Evolutionary conservation across 2,888 invertebrate species (phyloP).

Genomic region (Empis stercorea): DNA sequence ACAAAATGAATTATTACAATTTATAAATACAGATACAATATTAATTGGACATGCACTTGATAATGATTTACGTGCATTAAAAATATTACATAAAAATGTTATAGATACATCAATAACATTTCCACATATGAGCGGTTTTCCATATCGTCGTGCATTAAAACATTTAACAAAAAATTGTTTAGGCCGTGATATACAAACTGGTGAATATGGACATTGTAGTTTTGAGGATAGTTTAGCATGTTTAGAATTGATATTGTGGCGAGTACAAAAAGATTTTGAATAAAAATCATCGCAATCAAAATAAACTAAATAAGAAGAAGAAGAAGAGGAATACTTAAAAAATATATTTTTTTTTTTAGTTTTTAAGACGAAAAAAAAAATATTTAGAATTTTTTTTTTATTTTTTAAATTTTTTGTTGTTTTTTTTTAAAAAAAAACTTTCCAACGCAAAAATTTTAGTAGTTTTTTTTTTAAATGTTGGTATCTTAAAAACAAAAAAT

Average conservation of each 20-base stretch:
- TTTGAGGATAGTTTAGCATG: slow-evolving; percentile 85
- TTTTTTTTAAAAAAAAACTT: not conserved
- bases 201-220: slow-evolving; percentile 69
- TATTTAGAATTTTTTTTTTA: not conserved
- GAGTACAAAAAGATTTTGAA: slow-evolving; percentile 45
- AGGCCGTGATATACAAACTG: slow-evolving; percentile 67
- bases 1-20: slow-evolving; percentile 70
- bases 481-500: not conserved
- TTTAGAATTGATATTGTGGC: slow-evolving; percentile 76
- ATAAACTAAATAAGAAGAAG: slow-evolving; percentile 6
- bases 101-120: slow-evolving; percentile 85
- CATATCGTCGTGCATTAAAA: slow-evolving; percentile 70
- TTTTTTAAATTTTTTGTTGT: not conserved
- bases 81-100: slow-evolving; percentile 67
- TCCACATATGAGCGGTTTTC: slow-evolving; percentile 74
- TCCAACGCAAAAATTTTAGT: slow-evolving; percentile 3
- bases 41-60: slow-evolving; percentile 92
- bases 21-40: slow-evolving; percentile 72
- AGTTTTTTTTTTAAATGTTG: slow-evolving; percentile 1
- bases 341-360: not conserved
- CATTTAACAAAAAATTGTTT: slow-evolving; percentile 60
- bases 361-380: not conserved
- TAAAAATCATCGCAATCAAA: slow-evolving; percentile 5
- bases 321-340: too few relatives aligned
- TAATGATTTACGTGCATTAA: slow-evolving; percentile 79